Evolutionary conservation across 2,888 invertebrate species (phyloP).

Genomic region (Xestia xanthographa): DNA sequence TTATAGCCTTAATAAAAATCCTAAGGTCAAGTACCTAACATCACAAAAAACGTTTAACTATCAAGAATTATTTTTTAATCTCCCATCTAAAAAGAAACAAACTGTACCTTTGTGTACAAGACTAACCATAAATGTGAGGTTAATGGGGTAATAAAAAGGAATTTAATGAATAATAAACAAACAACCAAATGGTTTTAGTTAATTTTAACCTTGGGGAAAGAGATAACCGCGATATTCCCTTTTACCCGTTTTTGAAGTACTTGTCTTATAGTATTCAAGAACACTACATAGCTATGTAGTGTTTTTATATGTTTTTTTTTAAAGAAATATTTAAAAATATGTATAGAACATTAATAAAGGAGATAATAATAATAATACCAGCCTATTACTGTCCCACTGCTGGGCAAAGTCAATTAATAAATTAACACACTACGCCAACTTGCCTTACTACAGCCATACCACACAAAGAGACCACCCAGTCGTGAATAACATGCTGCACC

Average conservation of each 20-base stretch:
- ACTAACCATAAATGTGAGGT: constrained; percentile 42
- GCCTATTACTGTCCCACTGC: no score
- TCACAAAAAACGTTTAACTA: constrained; percentile 13
- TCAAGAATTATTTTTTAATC: constrained; percentile 32
- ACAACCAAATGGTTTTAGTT: constrained; percentile 53
- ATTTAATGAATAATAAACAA: constrained; percentile 55
- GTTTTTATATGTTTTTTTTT: no score
- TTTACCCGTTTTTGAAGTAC: constrained; percentile 29
- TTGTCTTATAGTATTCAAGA: not conserved
- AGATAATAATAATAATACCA: no score
- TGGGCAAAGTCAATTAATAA: not conserved
- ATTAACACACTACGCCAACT: not conserved
- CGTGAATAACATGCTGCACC: not conserved
- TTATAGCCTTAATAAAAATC: not conserved
- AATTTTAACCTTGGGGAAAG: constrained; percentile 40
- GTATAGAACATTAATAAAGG: no score
- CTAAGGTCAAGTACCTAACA: constrained; percentile 7
- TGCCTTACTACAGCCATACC: not conserved
- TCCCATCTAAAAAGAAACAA: constrained; percentile 41
- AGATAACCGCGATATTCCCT: constrained; percentile 22
- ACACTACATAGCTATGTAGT: no score
- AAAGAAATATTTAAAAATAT: no score
- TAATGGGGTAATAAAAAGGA: constrained; percentile 55
- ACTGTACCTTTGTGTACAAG: constrained; percentile 48
- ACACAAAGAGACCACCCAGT: not conserved